Conservation (phyloP, 2,797 vertebrate species). For the Petrocephalus schoutedeni region DNA sequence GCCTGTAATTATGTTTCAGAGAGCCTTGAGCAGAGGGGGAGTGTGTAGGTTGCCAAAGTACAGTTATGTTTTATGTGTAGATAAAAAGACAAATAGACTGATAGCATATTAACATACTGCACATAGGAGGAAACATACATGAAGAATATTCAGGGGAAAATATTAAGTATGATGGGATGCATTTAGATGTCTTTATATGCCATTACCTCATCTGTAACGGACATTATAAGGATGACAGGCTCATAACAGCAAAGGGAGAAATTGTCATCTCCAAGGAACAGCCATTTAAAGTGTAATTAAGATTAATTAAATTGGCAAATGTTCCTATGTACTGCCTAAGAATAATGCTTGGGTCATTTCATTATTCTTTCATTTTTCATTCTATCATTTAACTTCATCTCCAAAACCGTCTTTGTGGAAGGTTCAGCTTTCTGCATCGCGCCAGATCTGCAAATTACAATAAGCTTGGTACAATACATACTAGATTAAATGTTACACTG, state of each 20-base stretch:
- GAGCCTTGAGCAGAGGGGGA: neutral
- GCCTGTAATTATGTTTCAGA: neutral
- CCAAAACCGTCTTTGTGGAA: neutral
- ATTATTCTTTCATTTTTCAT: neutral
- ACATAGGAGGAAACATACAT: neutral
- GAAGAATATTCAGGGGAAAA: neutral
- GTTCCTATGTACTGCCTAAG: neutral
- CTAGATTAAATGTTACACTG: neutral
- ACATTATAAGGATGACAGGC: neutral
- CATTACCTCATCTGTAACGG: neutral
- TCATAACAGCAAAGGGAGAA: neutral
- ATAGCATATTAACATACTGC: neutral
- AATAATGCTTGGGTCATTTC: neutral
- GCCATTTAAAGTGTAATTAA: slow-evolving; percentile 8
- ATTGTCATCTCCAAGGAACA: neutral
- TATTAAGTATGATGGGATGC: neutral
- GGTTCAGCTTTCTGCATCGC: neutral
- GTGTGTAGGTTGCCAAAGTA: neutral
- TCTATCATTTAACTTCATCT: neutral
- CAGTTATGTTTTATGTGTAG: neutral
- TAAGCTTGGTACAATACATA: neutral
- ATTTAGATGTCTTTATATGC: neutral
- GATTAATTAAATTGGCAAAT: neutral
- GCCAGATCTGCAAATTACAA: neutral
- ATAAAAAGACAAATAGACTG: neutral